A percentile compares a stretch with the other conserved stretches of the same genome.
These are phyloP conservation scores for Chirona hameri DNA, from an alignment of 2,888 invertebrate genomes.

Conservation along the genomic window DNA sequence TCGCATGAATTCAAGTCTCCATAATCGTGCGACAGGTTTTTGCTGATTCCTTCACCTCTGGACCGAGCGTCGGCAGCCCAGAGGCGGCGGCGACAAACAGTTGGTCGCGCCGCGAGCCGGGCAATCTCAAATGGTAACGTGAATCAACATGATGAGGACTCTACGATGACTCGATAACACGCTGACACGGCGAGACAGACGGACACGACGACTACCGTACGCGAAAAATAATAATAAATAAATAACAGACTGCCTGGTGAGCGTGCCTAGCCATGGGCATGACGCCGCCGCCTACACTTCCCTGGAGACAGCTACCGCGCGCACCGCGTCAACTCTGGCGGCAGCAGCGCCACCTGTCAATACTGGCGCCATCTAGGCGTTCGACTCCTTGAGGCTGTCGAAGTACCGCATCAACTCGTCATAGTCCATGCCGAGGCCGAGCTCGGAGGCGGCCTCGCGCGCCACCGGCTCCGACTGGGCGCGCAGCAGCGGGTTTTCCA, in stretches of 20 bases:
- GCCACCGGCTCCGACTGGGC: constrained; percentile 47
- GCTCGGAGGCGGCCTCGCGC: constrained; percentile 44
- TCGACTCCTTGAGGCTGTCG: constrained; percentile 89
- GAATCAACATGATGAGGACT: constrained; percentile 12
- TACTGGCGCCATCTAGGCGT: constrained; percentile 47
- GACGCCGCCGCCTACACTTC: too few relatives aligned
- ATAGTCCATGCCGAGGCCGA: constrained; percentile 70
- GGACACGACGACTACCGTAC: neutral
- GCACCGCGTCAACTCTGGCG: neutral
- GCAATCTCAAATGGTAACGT: neutral
- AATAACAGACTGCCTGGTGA: neutral
- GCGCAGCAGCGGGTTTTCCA: constrained; percentile 79
- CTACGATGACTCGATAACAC: neutral
- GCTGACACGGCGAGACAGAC: neutral
- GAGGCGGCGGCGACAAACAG: too few relatives aligned
- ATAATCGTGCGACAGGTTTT: too few relatives aligned
- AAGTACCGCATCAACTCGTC: constrained; percentile 98
- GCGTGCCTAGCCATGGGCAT: too few relatives aligned
- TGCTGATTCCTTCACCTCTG: too few relatives aligned
- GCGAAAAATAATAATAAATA: neutral
- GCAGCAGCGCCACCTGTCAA: neutral
- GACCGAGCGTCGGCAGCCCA: too few relatives aligned
- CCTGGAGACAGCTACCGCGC: neutral
- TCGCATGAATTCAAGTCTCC: too few relatives aligned
- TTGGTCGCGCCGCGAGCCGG: neutral